phyloP scores from a whole-genome alignment of 2,113 vertebrate genomes.

The Galbula dea region DNA sequence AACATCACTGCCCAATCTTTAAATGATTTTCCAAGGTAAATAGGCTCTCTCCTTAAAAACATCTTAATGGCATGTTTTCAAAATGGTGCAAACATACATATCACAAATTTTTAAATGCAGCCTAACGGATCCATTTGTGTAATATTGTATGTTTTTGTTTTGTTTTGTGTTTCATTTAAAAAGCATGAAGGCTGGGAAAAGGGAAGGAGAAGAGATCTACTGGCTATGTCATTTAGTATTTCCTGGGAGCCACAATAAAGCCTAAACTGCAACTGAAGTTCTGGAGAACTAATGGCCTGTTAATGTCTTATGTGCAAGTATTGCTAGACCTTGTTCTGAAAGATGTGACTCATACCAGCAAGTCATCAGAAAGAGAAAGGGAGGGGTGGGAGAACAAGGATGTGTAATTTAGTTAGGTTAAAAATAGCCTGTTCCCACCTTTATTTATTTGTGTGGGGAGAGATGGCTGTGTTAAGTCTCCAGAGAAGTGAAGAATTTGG shows the following conservation, averaged over 20 bases:
- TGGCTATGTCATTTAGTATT: neutral
- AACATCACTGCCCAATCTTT: neutral
- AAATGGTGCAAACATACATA: neutral
- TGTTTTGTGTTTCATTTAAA: neutral
- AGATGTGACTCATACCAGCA: constrained; percentile 32
- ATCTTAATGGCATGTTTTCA: neutral
- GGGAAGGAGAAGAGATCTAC: neutral
- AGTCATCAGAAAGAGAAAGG: neutral
- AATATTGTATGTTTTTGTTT: neutral
- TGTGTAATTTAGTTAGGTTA: neutral
- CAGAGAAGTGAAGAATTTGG: neutral
- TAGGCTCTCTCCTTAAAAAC: neutral
- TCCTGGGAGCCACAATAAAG: neutral
- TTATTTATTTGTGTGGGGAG: neutral
- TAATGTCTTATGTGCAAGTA: neutral
- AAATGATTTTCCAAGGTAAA: neutral
- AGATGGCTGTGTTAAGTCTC: neutral
- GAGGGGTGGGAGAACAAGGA: constrained; percentile 25
- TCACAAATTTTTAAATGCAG: neutral
- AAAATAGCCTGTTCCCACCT: constrained; percentile 33
- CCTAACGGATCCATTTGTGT: neutral
- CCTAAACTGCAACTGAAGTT: neutral
- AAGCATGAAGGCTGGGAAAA: neutral
- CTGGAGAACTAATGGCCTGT: neutral
- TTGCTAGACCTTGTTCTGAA: neutral